Base-by-base conservation (phyloP, 2,113 vertebrate genomes). In the Hepsetus odoe region DNA sequence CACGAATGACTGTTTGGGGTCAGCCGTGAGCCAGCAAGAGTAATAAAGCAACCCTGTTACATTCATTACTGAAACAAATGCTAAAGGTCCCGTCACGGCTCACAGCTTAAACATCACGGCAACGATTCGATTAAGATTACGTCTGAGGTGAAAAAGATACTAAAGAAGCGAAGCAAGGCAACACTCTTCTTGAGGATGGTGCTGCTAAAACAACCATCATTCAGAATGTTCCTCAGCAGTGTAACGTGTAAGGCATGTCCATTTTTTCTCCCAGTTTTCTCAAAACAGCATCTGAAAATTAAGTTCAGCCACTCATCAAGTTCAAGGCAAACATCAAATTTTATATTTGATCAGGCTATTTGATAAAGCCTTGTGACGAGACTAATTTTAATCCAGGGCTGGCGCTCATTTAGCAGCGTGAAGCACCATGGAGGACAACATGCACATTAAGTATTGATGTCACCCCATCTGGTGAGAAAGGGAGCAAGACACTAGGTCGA, bases 391-490 rank as follows among this genome's bases (percentile, higher is more conserved):
- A 79, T 62, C 72, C 51, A 28, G 30, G 33, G 51, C 28, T 44
- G 70, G 44, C 22, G 5, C 56, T 75, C 80, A 55, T 80, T 83
- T 78, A 56, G n/a, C 28, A 75, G 44, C 51, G 12, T 66, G 59
- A 76, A 83, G 59, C 62, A 53, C 55, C 75, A 76, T 80, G 61
- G 49, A 40, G 81, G 87, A 80, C 81, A 85, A 85, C 83, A 84
- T 81, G 82, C 80, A 71, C 80, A 91, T 91, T 86, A 90, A 90
- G 77, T 86, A 90, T 89, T 88, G 72, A 92, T 88, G 82, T 85
- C 40, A n/a, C 78, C 70, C 85, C 90, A 87, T 92, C 87, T 89
- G 88, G 80, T 88, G 55, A 70, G 46, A 67, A 77, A 74, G 28
- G 24, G 26, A 12, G 28, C 40, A 46, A 53, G 49, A 55, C n/a